Evolutionary conservation across 2,888 invertebrate genomes (phyloP), one percentile per base, ranked within the genome.

Genomic region (Alsophila aescularia): DNA sequence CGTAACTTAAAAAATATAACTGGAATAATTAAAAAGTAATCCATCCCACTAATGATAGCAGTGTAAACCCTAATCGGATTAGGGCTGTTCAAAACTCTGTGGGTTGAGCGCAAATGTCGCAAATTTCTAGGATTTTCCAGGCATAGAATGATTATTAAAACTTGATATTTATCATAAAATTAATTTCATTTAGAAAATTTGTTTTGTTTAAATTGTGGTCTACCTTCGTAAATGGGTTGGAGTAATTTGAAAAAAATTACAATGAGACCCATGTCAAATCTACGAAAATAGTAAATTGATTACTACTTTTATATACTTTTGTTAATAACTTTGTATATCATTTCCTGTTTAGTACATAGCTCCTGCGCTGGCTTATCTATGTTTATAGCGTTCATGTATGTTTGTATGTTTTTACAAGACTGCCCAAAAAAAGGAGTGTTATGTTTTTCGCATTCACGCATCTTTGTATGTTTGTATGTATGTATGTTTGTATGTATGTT

Each of bases 111-210:
- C 24, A 35, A 41, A 27, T 24, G 12, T 39, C 39, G 34, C 37
- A 36, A 54, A n/a, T n/a, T n/a, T n/a, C n/a, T n/a, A 49, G 14
- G 15, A 55, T 34, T 16, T 16, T 27, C 40, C 14, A 44, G 37
- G 21, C 10, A 6, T 8, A 7, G 29, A 4, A 13, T n/a, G 8
- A 24, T 43, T 37, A 54, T 49, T 54, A 43, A 40, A 37, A 49
- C 37, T 37, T 37, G 39, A 31, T 51, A 43, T 51, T 43, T 37
- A n/a, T 4, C 8, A 8, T n/a, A 37, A 43, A 36, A 37, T 24
- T 8, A 18, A 24, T 13, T 3, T 37, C 31, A 31, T 18, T 7
- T 43, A 43, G 31, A 12, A 43, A 43, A 29, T 43, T 36, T 24
- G 1, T 39, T 29, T 2, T 1, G 8, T 29, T 10, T n/a, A n/a